Percentiles rank a stretch among this genome's conserved stretches.
Evolutionary conservation across 2,113 vertebrate species (phyloP).

Genomic region (Podiceps cristatus): DNA sequence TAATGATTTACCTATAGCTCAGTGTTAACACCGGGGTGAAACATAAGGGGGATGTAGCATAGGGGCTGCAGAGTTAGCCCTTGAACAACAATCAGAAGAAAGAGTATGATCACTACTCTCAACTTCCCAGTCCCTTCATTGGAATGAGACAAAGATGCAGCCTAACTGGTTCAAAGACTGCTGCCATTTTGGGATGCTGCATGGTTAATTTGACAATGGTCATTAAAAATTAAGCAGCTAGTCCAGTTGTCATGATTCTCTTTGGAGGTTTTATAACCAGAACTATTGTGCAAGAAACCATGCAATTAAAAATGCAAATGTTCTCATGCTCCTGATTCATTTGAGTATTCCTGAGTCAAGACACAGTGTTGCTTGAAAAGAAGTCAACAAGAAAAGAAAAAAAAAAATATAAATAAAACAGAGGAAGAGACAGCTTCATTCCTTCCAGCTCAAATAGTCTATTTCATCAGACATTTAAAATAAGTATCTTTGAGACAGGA

Average conservation of each 20-base stretch:
- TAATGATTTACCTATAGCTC: neutral
- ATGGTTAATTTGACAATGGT: neutral
- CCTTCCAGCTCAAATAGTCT: neutral
- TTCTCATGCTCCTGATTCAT: neutral
- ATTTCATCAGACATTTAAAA: neutral
- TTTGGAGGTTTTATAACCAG: neutral
- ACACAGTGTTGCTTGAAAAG: neutral
- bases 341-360: neutral
- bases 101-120: neutral
- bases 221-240: constrained; percentile 42
- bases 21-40: neutral
- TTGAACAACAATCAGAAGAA: neutral
- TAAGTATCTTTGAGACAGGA: neutral
- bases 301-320: constrained; percentile 24
- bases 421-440: neutral
- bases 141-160: neutral
- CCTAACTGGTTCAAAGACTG: neutral
- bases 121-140: neutral
- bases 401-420: neutral
- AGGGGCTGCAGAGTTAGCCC: neutral
- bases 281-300: neutral
- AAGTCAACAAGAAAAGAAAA: neutral
- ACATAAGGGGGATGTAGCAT: neutral
- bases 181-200: neutral
- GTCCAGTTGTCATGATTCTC: neutral